Evolutionary conservation across 2,113 vertebrate species (phyloP).

Genomic region (Eclectus roratus): DNA sequence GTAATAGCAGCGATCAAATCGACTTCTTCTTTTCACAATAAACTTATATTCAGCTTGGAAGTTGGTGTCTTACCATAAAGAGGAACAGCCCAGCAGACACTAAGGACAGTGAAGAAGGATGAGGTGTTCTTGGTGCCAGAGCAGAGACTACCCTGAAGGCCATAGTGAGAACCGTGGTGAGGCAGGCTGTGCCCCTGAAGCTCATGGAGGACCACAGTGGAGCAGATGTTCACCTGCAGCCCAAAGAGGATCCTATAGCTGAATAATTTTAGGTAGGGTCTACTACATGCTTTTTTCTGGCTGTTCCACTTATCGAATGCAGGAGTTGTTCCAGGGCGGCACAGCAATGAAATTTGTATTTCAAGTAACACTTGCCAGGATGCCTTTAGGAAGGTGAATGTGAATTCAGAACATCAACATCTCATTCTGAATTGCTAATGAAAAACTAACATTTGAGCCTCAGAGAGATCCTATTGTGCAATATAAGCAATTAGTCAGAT

Average conservation of each 20-base stretch:
- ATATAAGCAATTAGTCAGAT: not conserved
- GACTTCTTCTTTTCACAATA: not conserved
- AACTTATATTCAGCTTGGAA: not conserved
- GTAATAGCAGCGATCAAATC: not conserved
- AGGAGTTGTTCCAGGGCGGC: not conserved
- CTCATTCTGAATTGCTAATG: not conserved
- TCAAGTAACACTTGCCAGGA: not conserved
- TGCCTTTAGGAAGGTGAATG: not conserved
- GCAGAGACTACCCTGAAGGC: not conserved
- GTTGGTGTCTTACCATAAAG: not conserved
- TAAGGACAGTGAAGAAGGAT: not conserved
- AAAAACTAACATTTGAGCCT: not conserved
- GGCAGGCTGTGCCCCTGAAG: not conserved
- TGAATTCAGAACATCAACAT: not conserved
- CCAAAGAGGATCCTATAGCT: not conserved
- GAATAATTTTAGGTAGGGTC: not conserved
- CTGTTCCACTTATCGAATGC: not conserved
- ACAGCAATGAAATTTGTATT: not conserved
- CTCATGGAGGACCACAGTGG: accelerated
- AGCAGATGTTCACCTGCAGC: not conserved
- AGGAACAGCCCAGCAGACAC: not conserved
- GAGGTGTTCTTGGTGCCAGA: not conserved
- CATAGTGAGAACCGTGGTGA: not conserved
- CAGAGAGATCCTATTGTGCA: not conserved
- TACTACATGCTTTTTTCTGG: not conserved